phyloP scores from a whole-genome alignment of 2,797 vertebrate genomes.

The Onychomys arenicola region DNA sequence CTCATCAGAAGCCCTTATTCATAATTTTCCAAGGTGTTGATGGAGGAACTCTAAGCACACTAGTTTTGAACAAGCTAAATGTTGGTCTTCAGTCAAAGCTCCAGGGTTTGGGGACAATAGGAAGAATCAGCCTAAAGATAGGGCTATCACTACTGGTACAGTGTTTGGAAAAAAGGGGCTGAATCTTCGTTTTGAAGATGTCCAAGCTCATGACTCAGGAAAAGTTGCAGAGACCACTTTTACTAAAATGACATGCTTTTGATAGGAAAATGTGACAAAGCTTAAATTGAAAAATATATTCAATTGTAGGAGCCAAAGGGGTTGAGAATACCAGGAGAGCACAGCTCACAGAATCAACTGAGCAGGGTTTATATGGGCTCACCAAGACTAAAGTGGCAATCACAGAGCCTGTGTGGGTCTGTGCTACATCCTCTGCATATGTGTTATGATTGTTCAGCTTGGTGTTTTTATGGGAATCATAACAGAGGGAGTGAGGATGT shows the following conservation, averaged over 20 bases:
- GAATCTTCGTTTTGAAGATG: slow-evolving; percentile 93
- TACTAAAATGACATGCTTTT: slow-evolving; percentile 98
- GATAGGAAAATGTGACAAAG: slow-evolving; percentile 93
- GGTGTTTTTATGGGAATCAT: background rate
- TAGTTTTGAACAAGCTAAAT: slow-evolving; percentile 97
- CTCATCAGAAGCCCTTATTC: slow-evolving; percentile 96
- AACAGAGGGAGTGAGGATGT: background rate
- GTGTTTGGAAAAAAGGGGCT: slow-evolving; percentile 96
- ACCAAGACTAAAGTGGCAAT: background rate
- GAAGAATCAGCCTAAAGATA: slow-evolving; percentile 90
- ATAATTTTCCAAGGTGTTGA: slow-evolving; percentile 98
- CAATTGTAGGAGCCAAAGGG: background rate
- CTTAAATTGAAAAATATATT: slow-evolving; percentile 90
- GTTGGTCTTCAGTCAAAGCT: slow-evolving; percentile 97
- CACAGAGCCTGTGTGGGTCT: background rate
- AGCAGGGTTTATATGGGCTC: background rate
- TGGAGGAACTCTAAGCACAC: slow-evolving; percentile 96
- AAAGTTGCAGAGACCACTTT: slow-evolving; percentile 95
- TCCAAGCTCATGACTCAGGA: slow-evolving; percentile 96
- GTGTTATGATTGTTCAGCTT: background rate
- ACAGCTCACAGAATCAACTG: background rate
- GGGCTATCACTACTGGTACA: slow-evolving; percentile 95
- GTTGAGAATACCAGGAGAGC: background rate
- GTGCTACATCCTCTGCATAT: background rate
- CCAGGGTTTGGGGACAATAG: background rate